These are phyloP conservation scores for Dicentrarchus labrax DNA, from an alignment of 2,113 vertebrate genomes.

Conservation along the genomic window DNA sequence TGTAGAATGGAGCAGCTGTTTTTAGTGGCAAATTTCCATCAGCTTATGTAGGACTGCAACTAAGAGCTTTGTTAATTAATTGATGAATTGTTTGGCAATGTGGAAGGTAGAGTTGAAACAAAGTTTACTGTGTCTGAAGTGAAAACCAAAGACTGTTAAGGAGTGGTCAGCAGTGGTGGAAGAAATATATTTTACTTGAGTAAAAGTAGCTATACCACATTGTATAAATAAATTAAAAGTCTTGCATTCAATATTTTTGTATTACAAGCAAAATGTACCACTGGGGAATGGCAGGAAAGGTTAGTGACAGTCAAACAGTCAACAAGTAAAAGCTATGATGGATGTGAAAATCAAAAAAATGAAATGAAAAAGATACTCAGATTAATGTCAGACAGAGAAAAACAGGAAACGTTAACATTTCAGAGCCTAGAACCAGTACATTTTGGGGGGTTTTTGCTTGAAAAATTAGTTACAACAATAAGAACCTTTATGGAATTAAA, in stretches of 20 bases:
- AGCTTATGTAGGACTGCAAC: background rate
- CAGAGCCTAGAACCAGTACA: background rate
- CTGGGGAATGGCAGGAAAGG: no score
- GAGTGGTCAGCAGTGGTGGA: no score
- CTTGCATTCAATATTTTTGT: background rate
- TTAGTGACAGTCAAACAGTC: background rate
- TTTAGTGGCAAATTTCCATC: background rate
- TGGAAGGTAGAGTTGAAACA: background rate
- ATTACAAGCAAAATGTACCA: background rate
- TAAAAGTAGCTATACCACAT: background rate
- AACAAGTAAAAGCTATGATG: background rate
- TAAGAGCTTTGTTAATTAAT: background rate
- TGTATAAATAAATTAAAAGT: background rate
- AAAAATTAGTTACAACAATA: background rate
- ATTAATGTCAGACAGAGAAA: background rate
- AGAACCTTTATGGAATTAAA: no score
- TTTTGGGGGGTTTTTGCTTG: background rate
- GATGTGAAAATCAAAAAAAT: background rate
- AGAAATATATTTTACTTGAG: background rate
- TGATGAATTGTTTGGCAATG: background rate
- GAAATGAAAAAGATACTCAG: background rate
- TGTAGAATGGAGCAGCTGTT: background rate
- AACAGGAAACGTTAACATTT: background rate
- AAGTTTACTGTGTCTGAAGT: background rate
- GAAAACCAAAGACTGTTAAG: background rate